These are phyloP conservation scores for Euthynnus affinis DNA, from an alignment of 2,797 vertebrate species.

Conservation along the genomic window DNA sequence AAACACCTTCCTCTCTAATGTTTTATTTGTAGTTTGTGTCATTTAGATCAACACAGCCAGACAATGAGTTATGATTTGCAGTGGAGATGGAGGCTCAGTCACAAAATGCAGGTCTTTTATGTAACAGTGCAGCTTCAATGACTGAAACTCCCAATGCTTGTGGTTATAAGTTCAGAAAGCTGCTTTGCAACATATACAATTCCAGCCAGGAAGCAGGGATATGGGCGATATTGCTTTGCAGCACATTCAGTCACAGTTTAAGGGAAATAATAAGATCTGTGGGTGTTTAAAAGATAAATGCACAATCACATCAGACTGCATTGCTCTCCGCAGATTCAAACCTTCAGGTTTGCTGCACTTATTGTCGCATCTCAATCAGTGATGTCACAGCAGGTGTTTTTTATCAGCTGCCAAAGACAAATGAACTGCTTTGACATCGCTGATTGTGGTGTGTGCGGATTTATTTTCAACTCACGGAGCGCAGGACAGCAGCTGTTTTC, in stretches of 20 bases:
- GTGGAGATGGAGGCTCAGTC: conserved; percentile 38
- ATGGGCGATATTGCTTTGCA: conserved; percentile 61
- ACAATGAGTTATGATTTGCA: conserved; percentile 22
- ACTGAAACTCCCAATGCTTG: conserved; percentile 37
- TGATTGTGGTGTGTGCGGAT: conserved; percentile 13
- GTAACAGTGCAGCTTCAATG: conserved; percentile 26
- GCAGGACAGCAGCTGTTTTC: conserved; percentile 40
- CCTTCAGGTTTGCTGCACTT: not conserved
- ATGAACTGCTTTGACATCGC: conserved; percentile 20
- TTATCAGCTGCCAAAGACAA: conserved; percentile 34
- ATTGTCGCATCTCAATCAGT: not conserved
- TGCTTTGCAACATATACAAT: conserved; percentile 60
- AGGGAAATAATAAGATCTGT: conserved; percentile 35
- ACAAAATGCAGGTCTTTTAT: conserved; percentile 36
- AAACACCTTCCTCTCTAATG: conserved; percentile 5
- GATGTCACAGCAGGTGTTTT: conserved; percentile 13
- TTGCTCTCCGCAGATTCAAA: conserved; percentile 10
- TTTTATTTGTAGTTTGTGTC: conserved; percentile 40
- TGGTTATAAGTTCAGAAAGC: conserved; percentile 60
- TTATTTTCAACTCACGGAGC: conserved; percentile 18
- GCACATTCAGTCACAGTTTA: conserved; percentile 68
- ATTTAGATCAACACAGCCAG: conserved; percentile 35
- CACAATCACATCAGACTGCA: conserved; percentile 44
- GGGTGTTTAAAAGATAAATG: conserved; percentile 34
- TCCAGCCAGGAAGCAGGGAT: conserved; percentile 56